Evolutionary conservation across 2,888 invertebrate species (phyloP), one percentile per base, ranked within the genome.

Genomic region (Dysmachus trigonus): DNA sequence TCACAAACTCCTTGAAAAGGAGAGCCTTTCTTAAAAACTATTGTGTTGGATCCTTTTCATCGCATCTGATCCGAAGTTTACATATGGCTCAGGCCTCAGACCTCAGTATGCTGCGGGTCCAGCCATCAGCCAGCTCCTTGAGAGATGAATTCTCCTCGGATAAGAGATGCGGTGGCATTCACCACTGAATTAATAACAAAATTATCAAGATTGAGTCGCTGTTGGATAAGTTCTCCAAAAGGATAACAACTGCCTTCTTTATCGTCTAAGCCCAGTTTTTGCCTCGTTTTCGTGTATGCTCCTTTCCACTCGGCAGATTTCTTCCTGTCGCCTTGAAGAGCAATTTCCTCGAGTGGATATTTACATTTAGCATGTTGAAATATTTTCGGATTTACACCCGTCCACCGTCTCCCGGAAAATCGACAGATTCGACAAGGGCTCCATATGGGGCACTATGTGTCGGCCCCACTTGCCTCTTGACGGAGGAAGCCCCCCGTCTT

Each of bases 311-410:
- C 51, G n/a, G 18, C 5, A 62, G 62, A 62, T 62, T 62, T 27
- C 22, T 62, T 62, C 62, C 18, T 62, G 10, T 62, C 62, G 27
- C 22, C 47, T 51, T 30, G 53, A 81, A 81, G 53, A 62, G 81
- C 81, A 81, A 81, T 81, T 81, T 81, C 81, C 81, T 81, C 81
- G 53, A 62, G 53, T 81, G 62, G 62, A 62, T 81, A 35, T 81
- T 81, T 81, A 53, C 33, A 81, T 81, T 81, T 62, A 10, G 35
- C 51, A 13, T 51, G 10, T 18, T 33, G 27, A 62, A 81, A 53
- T 53, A 81, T 53, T 81, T 81, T 81, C 81, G 33, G 62, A 53
- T 62, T 81, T 81, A 33, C 30, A 5, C 62, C 62, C 27, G 18
- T 47, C 47, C 15, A n/a, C 13, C 31, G 30, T 27, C 51, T 31